phyloP scores from a whole-genome alignment of 2,888 invertebrate genomes.

The Leucophora obtusa region DNA sequence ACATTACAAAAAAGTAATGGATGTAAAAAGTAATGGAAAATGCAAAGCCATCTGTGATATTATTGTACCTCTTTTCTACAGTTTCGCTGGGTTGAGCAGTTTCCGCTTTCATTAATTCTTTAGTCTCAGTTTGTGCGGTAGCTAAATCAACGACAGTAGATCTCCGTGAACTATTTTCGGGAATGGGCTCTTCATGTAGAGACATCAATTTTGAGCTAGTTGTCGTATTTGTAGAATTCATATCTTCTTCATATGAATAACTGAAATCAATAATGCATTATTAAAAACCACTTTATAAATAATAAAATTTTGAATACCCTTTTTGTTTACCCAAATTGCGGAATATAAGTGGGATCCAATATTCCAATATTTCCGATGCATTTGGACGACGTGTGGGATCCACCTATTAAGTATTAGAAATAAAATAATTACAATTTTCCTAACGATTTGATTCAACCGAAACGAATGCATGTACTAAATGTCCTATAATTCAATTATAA shows the following conservation, averaged over 20 bases:
- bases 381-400: slow-evolving; percentile 83
- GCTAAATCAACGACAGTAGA: slow-evolving; percentile 66
- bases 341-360: slow-evolving; percentile 80
- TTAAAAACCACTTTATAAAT: background rate
- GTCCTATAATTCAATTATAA: background rate
- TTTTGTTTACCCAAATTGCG: slow-evolving; percentile 77
- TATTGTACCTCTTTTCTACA: slow-evolving; percentile 73
- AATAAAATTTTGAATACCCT: slow-evolving; percentile 69
- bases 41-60: no score
- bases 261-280: slow-evolving; percentile 59
- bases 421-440: no score
- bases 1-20: no score
- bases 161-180: slow-evolving; percentile 46
- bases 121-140: slow-evolving; percentile 75
- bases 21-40: no score
- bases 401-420: slow-evolving; percentile 72
- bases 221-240: slow-evolving; percentile 61
- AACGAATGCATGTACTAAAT: no score
- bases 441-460: background rate
- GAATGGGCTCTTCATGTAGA: slow-evolving; percentile 37
- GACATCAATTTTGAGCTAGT: slow-evolving; percentile 63
- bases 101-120: slow-evolving; percentile 76
- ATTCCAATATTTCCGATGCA: slow-evolving; percentile 81
- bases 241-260: slow-evolving; percentile 74
- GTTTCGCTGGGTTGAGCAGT: slow-evolving; percentile 74